These are phyloP conservation scores for Euplexia lucipara DNA, from an alignment of 2,888 invertebrate species.

Conservation along the genomic window DNA sequence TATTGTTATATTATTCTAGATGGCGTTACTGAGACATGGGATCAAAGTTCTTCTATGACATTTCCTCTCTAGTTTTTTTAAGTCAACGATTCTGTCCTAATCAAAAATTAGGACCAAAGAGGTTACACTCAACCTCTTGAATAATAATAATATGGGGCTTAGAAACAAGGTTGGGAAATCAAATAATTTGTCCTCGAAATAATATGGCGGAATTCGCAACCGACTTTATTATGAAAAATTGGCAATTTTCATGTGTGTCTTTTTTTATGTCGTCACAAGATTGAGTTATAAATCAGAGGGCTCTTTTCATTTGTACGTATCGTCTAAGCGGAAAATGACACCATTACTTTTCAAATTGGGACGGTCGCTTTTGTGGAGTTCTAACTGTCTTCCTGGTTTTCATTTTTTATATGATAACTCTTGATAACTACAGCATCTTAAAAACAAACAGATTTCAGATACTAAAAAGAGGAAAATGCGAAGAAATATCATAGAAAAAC, in stretches of 20 bases:
- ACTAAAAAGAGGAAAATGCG: too few species aligned
- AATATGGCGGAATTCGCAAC: slow-evolving; percentile 74
- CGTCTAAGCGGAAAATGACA: slow-evolving; percentile 81
- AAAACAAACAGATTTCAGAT: neutral
- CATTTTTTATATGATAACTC: neutral
- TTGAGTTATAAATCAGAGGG: slow-evolving; percentile 87
- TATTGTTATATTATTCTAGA: too few species aligned
- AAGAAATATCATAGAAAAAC: too few species aligned
- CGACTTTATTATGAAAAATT: slow-evolving; percentile 88
- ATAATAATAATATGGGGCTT: slow-evolving; percentile 31
- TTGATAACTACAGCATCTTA: neutral
- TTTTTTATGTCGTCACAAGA: slow-evolving; percentile 85
- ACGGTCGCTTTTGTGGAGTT: slow-evolving; percentile 44
- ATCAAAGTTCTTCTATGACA: too few species aligned
- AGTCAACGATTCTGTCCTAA: too few species aligned
- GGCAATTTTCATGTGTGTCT: slow-evolving; percentile 89
- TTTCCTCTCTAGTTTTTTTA: too few species aligned
- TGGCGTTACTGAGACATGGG: too few species aligned
- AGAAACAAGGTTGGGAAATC: slow-evolving; percentile 51
- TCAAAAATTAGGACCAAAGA: too few species aligned
- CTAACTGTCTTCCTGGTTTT: slow-evolving; percentile 12
- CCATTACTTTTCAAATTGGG: slow-evolving; percentile 72
- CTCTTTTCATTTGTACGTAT: slow-evolving; percentile 85
- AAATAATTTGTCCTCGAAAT: slow-evolving; percentile 70
- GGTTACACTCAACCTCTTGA: slow-evolving; percentile 34